Base-by-base conservation (phyloP, 2,113 vertebrate genomes). In the Poeciliopsis retropinna region DNA sequence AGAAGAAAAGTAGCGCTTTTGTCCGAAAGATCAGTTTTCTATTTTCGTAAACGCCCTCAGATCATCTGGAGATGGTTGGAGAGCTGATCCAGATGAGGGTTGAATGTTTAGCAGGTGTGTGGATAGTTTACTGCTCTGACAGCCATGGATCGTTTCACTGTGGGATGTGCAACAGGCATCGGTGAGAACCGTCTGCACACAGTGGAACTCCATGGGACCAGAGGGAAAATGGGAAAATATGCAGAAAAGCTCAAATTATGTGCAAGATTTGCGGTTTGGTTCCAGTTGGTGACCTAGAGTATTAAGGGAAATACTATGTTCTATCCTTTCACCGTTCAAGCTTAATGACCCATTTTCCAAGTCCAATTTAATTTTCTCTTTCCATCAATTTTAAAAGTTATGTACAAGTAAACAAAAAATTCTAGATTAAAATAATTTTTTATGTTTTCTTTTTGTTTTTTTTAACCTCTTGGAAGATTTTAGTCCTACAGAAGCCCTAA, bases 61-160 rank as follows among this genome's bases (percentile, higher is more conserved):
- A 19, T 25, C 47, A 22, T 25, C 47, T 51, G 17, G 19, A 51
- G 47, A 51, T 51, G 47, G 19, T 54, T 22, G 69, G 69, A 77
- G 64, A 82, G 70, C 68, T 1, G 2, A 8, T 34, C 34, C 8
- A 34, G 34, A 34, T 34, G 34, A 34, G 34, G 1, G 22, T 31
- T 10, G 1, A 70, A 88, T 84, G 80, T 60, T 87, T 73, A 85
- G 89, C 90, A 92, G 84, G 85, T 87, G 86, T 25, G 69, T 1
- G 19, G 31, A 71, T 68, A 64, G 75, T 82, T 83, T 41, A 70
- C 25, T 22, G 9, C 11, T 19, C 9, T 57, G 72, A 19, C 15
- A 44, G 66, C 63, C 44, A 10, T 9, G 11, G 81, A 87, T 88
- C 22, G 7, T 37, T 34, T 91, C 80, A 76, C 74, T 2, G 29